Base-by-base conservation (phyloP, 37 sponge, comb jelly and placozoan species). In the Spongilla lacustris region DNA sequence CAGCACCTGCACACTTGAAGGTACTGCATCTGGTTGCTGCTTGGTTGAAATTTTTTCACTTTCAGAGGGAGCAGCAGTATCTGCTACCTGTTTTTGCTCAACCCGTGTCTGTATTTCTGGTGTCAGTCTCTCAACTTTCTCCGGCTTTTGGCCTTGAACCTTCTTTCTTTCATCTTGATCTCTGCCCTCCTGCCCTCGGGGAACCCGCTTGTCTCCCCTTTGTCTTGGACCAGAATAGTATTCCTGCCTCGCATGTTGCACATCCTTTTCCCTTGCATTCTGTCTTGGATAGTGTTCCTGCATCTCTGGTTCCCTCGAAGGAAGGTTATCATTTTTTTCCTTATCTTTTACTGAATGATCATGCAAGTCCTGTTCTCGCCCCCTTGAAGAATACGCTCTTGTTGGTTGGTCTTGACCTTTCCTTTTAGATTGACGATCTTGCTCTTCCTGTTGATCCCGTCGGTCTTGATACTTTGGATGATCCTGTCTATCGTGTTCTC, bases 401-500 rank as follows among this genome's bases (percentile, higher is more conserved):
- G 48, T 23, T 23, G 32, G 35, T 25, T 35, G 76, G n/a, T 25
- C 35, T 31, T 36, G 36, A 75, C 76, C 35, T 6, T 31, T 34
- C 35, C 35, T 34, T 75, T 22, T 30, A 35, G 58, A 25, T 11
- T 37, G 76, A 75, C 35, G 76, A 34, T 75, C 76, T 75, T 35
- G 36, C n/a, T 75, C 76, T 6, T 58, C 58, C 58, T 58, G 58
- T 58, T 58, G 32, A 11, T 75, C 76, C 36, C 76, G 3, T 36
- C 76, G 32, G 73, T 72, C 27, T 27, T 69, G 70, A 27, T 69
- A n/a, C 27, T 69, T n/a, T 28, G 70, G 70, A n/a, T 69, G 70
- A 27, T 69, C 27, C 27, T 69, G 27, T 50, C 21, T 77, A 19
- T n/a, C 81, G 24, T 70, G 68, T 35, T 68, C 81, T 34, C 38